Evolutionary conservation across 2,797 vertebrate genomes (phyloP), one percentile per base, ranked within the genome.

Genomic region (Ctenosaura bakeri): DNA sequence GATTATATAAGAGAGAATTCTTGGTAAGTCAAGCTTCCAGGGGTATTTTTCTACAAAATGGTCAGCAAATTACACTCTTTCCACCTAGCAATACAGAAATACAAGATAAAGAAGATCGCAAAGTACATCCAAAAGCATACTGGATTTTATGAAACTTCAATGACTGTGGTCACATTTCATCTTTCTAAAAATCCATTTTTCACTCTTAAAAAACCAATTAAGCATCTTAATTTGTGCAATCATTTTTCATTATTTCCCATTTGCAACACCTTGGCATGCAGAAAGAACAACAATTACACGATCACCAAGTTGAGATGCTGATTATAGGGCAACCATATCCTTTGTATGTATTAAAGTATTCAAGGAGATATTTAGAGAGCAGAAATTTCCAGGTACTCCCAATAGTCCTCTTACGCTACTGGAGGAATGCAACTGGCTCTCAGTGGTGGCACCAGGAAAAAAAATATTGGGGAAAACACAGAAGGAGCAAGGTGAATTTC

Each of bases 51-150:
- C 42, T 71, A 50, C 73, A 78, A 90, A 20, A 14, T 62, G 3
- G 85, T 91, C 88, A 90, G 90, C 88, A 90, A 71, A 59, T 86
- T 83, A 46, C 46, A 85, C 87, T 79, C 64, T 42, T 35, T 71
- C 54, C 73, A 35, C 50, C 73, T 0, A 0, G 54, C 38, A 64
- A 46, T 8, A 79, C 24, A 54, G 73, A 56, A 92, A 86, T 85
- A 59, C 82, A 90, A 91, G 52, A 74, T 12, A 18, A 66, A 83
- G 85, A 79, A 77, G 24, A 35, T 8, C 89, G 83, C 22, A 77
- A 87, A 71, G 81, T 52, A 29, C 14, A 81, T 56, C 66, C 29
- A 38, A 26, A 26, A 26, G 87, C 50, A 69, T 12, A 79, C 50
- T 80, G 24, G 6, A n/a, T 50, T 74, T 35, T 50, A 54, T 73